Percentiles rank a stretch among this genome's conserved stretches.
phyloP scores from a whole-genome alignment of 2,113 vertebrate genomes.

The Pseudopipra pipra region DNA sequence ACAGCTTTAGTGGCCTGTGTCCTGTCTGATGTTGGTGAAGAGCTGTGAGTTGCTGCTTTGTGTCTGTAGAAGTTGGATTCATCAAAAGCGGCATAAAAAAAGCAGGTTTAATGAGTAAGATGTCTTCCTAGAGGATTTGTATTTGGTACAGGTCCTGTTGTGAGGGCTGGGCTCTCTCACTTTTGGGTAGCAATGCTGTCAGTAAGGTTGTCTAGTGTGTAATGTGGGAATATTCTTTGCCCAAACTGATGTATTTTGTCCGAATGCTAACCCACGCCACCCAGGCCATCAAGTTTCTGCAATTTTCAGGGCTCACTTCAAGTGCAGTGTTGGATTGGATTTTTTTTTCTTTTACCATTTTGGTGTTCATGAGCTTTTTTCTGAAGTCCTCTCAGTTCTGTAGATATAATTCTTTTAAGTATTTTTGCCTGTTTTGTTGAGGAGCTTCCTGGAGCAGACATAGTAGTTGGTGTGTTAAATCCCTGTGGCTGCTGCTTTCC shows the following conservation, averaged over 20 bases:
- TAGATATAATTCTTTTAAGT: background rate
- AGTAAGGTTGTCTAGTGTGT: background rate
- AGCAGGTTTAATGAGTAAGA: background rate
- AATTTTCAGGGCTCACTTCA: background rate
- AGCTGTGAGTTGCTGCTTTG: background rate
- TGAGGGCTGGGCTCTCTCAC: background rate
- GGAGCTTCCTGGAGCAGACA: background rate
- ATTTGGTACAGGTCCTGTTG: background rate
- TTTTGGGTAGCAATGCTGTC: background rate
- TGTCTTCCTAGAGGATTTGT: background rate
- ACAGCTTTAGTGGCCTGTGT: background rate
- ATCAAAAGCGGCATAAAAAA: background rate
- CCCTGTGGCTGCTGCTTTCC: background rate
- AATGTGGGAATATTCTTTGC: background rate
- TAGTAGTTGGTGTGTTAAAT: background rate
- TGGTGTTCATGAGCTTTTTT: background rate
- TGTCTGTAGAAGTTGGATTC: background rate
- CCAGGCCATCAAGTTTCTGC: background rate
- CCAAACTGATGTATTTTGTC: background rate
- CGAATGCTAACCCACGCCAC: fast-evolving
- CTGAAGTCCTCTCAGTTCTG: background rate
- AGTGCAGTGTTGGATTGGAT: background rate
- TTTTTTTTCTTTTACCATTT: background rate
- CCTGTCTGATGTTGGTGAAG: background rate
- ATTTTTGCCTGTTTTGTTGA: background rate